phyloP scores from a whole-genome alignment of 1,140 invertebrate genomes.

The Rhyacophila brunnea region DNA sequence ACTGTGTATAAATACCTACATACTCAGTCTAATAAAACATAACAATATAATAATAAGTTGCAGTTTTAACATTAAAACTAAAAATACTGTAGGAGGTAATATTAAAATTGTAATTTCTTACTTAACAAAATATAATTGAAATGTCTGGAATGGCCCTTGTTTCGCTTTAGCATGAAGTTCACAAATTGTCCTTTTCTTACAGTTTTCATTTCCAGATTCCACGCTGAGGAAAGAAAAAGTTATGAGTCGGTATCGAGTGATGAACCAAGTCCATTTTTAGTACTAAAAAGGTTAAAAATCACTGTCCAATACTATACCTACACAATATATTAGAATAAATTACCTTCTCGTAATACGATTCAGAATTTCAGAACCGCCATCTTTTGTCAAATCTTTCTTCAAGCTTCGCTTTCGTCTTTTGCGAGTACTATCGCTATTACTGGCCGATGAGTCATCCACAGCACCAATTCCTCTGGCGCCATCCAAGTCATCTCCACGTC shows the following conservation, averaged over 20 bases:
- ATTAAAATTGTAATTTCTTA: conserved; percentile 35
- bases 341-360: background rate
- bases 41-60: too few species aligned
- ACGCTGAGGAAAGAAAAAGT: too few species aligned
- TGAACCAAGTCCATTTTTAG: too few species aligned
- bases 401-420: background rate
- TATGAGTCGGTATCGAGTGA: too few species aligned
- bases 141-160: conserved; percentile 43
- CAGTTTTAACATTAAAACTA: too few species aligned
- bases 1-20: too few species aligned
- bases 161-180: conserved; percentile 38
- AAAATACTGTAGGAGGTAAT: too few species aligned
- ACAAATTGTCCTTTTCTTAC: conserved; percentile 25
- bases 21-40: too few species aligned
- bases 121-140: conserved; percentile 51
- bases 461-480: conserved; percentile 33
- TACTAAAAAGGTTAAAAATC: too few species aligned
- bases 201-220: conserved; percentile 19
- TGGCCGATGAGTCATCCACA: background rate
- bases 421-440: background rate
- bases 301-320: too few species aligned
- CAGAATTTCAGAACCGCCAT: background rate
- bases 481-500: conserved; percentile 37
- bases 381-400: background rate
- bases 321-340: background rate